Evolutionary conservation across 35 echinoderm and acorn worm genomes (phyloP).

Genomic region (Stichopus chloronotus): DNA sequence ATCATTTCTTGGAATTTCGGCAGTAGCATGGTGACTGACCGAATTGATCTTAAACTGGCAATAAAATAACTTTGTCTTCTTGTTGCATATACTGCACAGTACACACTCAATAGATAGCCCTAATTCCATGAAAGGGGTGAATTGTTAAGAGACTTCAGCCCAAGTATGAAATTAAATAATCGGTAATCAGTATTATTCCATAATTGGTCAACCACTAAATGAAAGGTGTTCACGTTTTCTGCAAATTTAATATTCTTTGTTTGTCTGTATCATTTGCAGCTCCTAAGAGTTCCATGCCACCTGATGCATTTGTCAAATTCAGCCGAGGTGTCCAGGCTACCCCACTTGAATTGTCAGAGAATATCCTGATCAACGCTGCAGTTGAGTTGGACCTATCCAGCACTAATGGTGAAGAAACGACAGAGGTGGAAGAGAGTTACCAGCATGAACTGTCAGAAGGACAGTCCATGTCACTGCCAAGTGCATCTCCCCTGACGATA

Average conservation of each 20-base stretch:
- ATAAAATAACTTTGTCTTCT: no score
- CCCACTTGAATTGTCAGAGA: neutral
- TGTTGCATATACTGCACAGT: no score
- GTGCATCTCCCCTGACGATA: neutral
- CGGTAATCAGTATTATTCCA: no score
- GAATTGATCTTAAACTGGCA: no score
- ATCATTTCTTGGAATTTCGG: no score
- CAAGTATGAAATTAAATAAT: no score
- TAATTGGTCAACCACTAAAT: no score
- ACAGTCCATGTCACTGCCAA: neutral
- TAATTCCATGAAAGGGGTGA: no score
- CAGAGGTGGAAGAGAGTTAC: neutral
- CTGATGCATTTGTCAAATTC: neutral
- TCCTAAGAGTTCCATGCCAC: neutral
- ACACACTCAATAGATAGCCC: no score
- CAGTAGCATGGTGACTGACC: no score
- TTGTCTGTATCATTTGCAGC: neutral
- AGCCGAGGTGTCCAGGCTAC: constrained; percentile 46
- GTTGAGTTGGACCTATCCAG: constrained; percentile 29
- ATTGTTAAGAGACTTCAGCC: no score
- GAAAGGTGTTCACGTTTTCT: no score
- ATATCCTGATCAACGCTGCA: neutral
- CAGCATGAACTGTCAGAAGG: neutral
- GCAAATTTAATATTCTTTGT: neutral
- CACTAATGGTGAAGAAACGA: neutral